Percentiles rank a stretch among this genome's conserved stretches.
phyloP scores from a whole-genome alignment of 2,113 vertebrate genomes.

The Pelusios castaneus region DNA sequence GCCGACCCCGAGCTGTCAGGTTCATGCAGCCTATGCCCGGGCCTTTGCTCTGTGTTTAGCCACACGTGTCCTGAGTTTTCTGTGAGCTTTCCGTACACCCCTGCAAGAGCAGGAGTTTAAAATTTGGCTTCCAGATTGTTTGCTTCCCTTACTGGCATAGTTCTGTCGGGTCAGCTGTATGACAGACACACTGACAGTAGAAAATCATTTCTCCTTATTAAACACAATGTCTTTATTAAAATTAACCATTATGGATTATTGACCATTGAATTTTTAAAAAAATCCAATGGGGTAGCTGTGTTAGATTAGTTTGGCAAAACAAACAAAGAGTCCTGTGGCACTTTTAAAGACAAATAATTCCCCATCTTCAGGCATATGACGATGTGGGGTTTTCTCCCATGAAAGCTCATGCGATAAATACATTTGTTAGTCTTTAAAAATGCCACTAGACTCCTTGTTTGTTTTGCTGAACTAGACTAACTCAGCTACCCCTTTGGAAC shows the following conservation, averaged over 20 bases:
- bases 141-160: neutral
- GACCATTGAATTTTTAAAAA: neutral
- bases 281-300: too few species aligned
- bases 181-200: neutral
- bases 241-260: neutral
- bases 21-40: neutral
- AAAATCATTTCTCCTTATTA: neutral
- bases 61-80: neutral
- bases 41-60: neutral
- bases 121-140: neutral
- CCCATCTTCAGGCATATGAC: too few species aligned
- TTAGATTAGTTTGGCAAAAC: too few species aligned
- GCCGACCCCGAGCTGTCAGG: neutral
- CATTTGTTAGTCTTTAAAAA: too few species aligned
- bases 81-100: neutral
- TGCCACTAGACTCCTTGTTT: too few species aligned
- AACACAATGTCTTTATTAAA: neutral
- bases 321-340: too few species aligned
- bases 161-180: neutral
- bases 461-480: too few species aligned
- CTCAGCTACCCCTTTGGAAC: too few species aligned
- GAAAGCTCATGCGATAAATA: too few species aligned
- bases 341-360: too few species aligned
- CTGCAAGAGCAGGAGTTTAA: too few species aligned
- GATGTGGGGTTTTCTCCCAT: too few species aligned